Evolutionary conservation across 2,888 invertebrate species (phyloP).

Genomic region (Drosophila leonis): DNA sequence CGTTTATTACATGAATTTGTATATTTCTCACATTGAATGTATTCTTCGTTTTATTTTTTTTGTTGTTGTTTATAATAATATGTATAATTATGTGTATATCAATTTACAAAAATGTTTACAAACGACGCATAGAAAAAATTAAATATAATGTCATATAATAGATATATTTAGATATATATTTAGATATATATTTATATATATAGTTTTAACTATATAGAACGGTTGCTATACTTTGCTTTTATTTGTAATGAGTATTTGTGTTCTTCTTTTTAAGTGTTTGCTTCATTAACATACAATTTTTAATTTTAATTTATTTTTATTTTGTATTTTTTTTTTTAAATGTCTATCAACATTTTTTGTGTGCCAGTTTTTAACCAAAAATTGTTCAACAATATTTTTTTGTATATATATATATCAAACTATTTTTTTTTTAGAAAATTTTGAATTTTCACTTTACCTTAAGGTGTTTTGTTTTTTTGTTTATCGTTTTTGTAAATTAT

Average conservation of each 20-base stretch:
- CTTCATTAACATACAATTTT: conserved; percentile 41
- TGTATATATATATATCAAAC: conserved; percentile 9
- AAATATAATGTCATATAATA: conserved; percentile 59
- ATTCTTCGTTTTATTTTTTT: conserved; percentile 27
- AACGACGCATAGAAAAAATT: conserved; percentile 71
- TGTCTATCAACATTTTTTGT: conserved; percentile 45
- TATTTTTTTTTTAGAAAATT: conserved; percentile 65
- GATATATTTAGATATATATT: conserved; percentile 38
- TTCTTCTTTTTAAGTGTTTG: conserved; percentile 70
- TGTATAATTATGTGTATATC: conserved; percentile 41
- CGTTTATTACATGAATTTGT: conserved; percentile 77
- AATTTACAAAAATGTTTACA: conserved; percentile 78
- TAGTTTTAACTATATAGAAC: conserved; percentile 41
- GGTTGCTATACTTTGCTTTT: conserved; percentile 32
- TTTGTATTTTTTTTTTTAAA: conserved; percentile 33
- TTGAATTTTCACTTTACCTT: conserved; percentile 60
- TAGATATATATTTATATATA: conserved; percentile 40
- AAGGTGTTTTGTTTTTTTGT: conserved; percentile 35
- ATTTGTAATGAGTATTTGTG: conserved; percentile 74
- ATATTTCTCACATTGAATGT: conserved; percentile 76
- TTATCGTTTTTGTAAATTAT: conserved; percentile 37
- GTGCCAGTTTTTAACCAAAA: conserved; percentile 62
- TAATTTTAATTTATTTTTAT: conserved; percentile 17
- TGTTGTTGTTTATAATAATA: conserved; percentile 36
- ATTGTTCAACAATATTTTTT: conserved; percentile 73